Base-by-base conservation (phyloP, 2,888 invertebrate genomes). In the Scaptomyza cyrtandrae region DNA sequence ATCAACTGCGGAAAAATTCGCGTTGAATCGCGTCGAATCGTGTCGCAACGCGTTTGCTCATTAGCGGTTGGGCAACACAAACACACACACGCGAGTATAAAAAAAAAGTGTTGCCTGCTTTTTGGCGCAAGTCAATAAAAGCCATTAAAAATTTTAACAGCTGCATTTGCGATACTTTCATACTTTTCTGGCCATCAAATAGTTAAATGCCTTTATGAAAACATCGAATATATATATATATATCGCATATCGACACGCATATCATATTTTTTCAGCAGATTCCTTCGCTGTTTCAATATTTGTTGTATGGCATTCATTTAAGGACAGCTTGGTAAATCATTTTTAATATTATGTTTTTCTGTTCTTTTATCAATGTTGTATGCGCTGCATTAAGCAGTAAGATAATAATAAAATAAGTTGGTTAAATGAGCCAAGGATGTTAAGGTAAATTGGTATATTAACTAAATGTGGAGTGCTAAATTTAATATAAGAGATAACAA, bases 91-190 rank as follows among this genome's bases (percentile, higher is more conserved):
- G 7, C 29, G 3, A 0, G 6, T 0, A 3, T 29, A 29, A 14
- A n/a, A 14, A 16, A 59, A 62, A 78, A 79, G 45, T 61, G 71
- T 78, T 75, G 76, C 79, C 75, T 56, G 60, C 78, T 79, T 76
- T 75, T 71, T 39, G 59, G 71, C 73, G 71, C 75, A 59, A 61
- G 74, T 69, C 74, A 78, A 75, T 78, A 66, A 76, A 73, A 54
- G 10, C 65, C 73, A 74, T 75, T 74, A 71, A 61, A 63, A 69
- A 37, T 54, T 39, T 27, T 44, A 75, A 59, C 63, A 69, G 58
- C 75, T 72, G 75, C 58, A 71, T 61, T 71, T 52, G 45, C 39
- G 9, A 33, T 29, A 31, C 43, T 58, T 24, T 14, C 35, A 35
- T n/a, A 49, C 48, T 31, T 31, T 48, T 13, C 35, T 35, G n/a